These are phyloP conservation scores for Plecturocebus donacophilus DNA, from an alignment of 2,113 vertebrate species.

Conservation along the genomic window DNA sequence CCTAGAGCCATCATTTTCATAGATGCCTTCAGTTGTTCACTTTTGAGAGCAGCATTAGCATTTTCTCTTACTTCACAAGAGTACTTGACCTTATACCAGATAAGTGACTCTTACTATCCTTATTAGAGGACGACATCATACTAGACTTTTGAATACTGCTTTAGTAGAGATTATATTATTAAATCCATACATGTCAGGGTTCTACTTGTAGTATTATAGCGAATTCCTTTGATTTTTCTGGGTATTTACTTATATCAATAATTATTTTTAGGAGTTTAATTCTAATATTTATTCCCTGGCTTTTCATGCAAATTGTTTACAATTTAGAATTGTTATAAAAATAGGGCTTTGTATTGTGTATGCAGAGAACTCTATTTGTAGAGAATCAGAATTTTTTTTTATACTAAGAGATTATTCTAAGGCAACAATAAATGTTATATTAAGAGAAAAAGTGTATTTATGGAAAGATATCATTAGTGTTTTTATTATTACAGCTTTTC, in stretches of 20 bases:
- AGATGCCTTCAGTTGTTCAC: background rate
- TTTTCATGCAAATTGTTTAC: constrained; percentile 52
- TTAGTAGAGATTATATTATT: background rate
- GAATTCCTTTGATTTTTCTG: constrained; percentile 38
- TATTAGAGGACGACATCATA: background rate
- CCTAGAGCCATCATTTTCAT: background rate
- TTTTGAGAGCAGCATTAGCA: background rate
- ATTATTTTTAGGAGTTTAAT: background rate
- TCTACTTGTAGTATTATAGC: constrained; percentile 1
- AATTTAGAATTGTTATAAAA: constrained; percentile 32
- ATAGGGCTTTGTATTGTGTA: constrained; percentile 9
- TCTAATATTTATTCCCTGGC: constrained; percentile 1
- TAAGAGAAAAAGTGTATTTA: background rate
- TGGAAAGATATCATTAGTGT: background rate
- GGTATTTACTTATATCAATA: constrained; percentile 21
- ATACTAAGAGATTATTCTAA: background rate
- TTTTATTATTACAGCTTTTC: constrained; percentile 3
- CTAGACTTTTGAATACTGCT: background rate
- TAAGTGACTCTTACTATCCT: background rate
- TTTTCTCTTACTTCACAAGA: background rate
- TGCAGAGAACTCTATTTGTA: background rate
- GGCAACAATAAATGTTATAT: constrained; percentile 16
- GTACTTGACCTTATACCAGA: background rate
- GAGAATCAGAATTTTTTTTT: constrained; percentile 26
- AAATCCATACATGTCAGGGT: background rate